A percentile compares a stretch with the other conserved stretches of the same genome.
Conservation (phyloP, 2,888 invertebrate species). For the Palloptera scutellata region DNA sequence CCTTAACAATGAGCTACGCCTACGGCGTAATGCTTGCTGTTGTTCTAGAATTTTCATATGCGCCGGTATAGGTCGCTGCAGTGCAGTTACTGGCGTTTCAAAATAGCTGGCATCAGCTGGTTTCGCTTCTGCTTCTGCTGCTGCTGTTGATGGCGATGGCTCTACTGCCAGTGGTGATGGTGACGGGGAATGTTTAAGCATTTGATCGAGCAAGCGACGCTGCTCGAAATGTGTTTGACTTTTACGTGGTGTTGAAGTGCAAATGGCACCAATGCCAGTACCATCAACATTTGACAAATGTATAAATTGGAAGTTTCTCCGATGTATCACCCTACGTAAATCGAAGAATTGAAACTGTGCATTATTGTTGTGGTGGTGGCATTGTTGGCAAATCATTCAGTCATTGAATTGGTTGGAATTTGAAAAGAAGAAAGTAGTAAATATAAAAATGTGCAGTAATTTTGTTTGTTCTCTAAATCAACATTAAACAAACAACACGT, state of each 20-base stretch:
- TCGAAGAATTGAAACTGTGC: constrained; percentile 17
- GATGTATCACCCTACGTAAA: constrained; percentile 29
- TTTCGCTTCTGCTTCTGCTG: constrained; percentile 28
- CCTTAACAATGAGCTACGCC: constrained; percentile 25
- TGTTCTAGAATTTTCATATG: constrained; percentile 26
- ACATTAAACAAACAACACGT: no score
- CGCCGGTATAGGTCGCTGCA: neutral
- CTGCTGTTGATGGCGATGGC: neutral
- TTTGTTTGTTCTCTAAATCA: neutral
- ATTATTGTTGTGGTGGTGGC: neutral
- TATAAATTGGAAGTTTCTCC: constrained; percentile 25
- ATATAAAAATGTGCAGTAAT: neutral
- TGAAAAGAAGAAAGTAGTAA: neutral
- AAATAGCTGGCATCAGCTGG: constrained; percentile 15
- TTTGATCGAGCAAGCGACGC: constrained; percentile 47
- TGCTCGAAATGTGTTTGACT: constrained; percentile 52
- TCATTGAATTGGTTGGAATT: neutral
- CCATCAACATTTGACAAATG: constrained; percentile 16
- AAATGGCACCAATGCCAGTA: constrained; percentile 36
- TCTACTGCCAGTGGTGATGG: constrained; percentile 25
- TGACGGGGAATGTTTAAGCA: constrained; percentile 38
- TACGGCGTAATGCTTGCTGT: constrained; percentile 18
- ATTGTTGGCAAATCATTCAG: neutral
- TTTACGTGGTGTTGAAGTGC: constrained; percentile 61
- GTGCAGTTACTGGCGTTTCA: constrained; percentile 33